These are phyloP conservation scores for Polypterus bichir DNA, from an alignment of 2,113 vertebrate genomes.

Conservation along the genomic window DNA sequence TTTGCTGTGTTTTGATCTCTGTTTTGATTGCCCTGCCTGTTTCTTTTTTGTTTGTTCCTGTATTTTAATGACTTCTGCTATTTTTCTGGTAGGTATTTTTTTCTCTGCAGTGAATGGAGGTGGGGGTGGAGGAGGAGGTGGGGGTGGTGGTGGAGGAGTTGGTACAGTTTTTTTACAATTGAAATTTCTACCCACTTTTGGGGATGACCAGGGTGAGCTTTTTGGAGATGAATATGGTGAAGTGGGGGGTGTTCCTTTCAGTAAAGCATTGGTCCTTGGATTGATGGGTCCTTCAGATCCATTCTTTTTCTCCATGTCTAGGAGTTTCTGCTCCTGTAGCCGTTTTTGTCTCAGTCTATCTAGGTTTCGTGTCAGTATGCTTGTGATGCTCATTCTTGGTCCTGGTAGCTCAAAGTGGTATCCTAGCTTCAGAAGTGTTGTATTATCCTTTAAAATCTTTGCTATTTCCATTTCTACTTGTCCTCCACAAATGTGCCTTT, in stretches of 20 bases:
- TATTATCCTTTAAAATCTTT: constrained; percentile 78
- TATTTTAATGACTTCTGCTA: constrained; percentile 80
- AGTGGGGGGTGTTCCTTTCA: constrained; percentile 60
- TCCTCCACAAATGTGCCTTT: constrained; percentile 89
- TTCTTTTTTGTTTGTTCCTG: constrained; percentile 65
- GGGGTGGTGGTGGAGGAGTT: constrained; percentile 35
- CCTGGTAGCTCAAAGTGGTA: constrained; percentile 93
- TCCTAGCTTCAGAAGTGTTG: constrained; percentile 76
- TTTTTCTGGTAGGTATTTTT: constrained; percentile 69
- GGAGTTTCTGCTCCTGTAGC: constrained; percentile 71
- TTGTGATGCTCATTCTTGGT: constrained; percentile 91
- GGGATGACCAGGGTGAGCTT: constrained; percentile 70
- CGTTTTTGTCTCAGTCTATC: constrained; percentile 85
- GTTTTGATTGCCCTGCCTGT: constrained; percentile 55
- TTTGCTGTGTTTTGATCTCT: constrained; percentile 66
- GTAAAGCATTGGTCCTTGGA: constrained; percentile 62
- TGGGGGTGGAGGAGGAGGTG: too few species aligned
- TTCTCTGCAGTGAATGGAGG: constrained; percentile 43
- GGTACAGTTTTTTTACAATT: constrained; percentile 36
- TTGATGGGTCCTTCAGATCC: constrained; percentile 36
- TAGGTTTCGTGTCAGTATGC: constrained; percentile 87
- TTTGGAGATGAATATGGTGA: constrained; percentile 71
- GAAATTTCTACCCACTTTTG: constrained; percentile 58
- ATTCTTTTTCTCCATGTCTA: constrained; percentile 26
- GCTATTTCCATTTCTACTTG: constrained; percentile 97